These are phyloP conservation scores for Mycteria americana DNA, from an alignment of 2,797 vertebrate species.

Conservation along the genomic window DNA sequence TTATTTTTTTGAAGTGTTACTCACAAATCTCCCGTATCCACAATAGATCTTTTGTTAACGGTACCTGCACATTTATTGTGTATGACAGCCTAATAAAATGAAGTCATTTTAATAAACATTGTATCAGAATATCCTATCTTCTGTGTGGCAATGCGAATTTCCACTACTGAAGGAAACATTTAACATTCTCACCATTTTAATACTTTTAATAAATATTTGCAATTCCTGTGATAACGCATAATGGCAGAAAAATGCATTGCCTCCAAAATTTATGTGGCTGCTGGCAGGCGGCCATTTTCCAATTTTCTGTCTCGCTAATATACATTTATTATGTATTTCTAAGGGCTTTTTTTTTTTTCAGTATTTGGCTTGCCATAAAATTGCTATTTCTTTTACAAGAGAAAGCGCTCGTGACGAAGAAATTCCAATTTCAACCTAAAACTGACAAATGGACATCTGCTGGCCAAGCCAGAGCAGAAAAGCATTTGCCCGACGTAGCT, in stretches of 20 bases:
- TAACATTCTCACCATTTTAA: conserved; percentile 81
- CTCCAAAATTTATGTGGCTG: conserved; percentile 78
- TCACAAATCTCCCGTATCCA: conserved; percentile 66
- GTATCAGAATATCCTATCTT: conserved; percentile 79
- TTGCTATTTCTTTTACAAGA: conserved; percentile 55
- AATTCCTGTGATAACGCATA: conserved; percentile 78
- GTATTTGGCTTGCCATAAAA: conserved; percentile 58
- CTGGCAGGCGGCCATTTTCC: conserved; percentile 80
- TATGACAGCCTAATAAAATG: conserved; percentile 80
- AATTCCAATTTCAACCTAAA: conserved; percentile 21
- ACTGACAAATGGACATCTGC: conserved; percentile 52
- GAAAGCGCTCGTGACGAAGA: conserved; percentile 14
- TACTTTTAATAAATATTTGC: conserved; percentile 85
- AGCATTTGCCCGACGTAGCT: background rate
- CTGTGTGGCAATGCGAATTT: conserved; percentile 73
- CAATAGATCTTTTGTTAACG: conserved; percentile 74
- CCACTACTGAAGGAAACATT: conserved; percentile 79
- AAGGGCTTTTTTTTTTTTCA: conserved; percentile 22
- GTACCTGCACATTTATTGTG: conserved; percentile 77
- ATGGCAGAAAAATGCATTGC: conserved; percentile 74
- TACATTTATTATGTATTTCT: conserved; percentile 77
- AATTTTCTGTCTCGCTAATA: conserved; percentile 78
- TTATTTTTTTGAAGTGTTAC: conserved; percentile 66
- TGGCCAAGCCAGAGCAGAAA: conserved; percentile 9
- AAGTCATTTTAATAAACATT: conserved; percentile 81